A percentile compares a stretch with the other conserved stretches of the same genome.
These are phyloP conservation scores for Hemitrygon akajei DNA, from an alignment of 2,797 vertebrate genomes.

Conservation along the genomic window DNA sequence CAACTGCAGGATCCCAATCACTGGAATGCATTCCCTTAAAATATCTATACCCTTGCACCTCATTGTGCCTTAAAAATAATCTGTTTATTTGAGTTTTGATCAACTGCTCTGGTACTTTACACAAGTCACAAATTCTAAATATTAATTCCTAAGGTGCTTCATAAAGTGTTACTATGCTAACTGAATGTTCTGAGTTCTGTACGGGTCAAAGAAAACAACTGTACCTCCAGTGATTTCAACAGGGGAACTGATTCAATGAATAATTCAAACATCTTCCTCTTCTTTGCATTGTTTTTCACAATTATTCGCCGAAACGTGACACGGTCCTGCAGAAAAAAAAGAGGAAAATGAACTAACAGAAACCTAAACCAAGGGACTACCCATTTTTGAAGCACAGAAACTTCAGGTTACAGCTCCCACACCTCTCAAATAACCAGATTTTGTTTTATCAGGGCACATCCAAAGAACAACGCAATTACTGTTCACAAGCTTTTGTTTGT, in stretches of 20 bases:
- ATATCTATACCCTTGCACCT: too few relatives aligned
- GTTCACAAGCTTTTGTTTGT: not conserved
- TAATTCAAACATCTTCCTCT: constrained; percentile 79
- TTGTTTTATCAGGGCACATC: not conserved
- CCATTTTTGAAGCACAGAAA: not conserved
- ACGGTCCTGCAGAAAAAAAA: constrained; percentile 70
- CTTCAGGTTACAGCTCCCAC: not conserved
- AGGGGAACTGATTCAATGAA: constrained; percentile 88
- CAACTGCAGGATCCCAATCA: too few relatives aligned
- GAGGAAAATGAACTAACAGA: constrained; percentile 35
- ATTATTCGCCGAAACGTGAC: constrained; percentile 89
- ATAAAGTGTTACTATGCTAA: not conserved
- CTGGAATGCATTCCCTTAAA: too few relatives aligned
- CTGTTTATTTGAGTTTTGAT: not conserved
- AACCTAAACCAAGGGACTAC: not conserved
- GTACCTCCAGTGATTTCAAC: constrained; percentile 85
- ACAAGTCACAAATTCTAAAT: not conserved
- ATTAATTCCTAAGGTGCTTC: not conserved
- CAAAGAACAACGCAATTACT: not conserved
- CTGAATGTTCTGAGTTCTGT: not conserved
- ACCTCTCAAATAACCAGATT: not conserved
- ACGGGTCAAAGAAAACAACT: constrained; percentile 23
- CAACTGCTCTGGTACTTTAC: not conserved
- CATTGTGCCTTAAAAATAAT: too few relatives aligned
- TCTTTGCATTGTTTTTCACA: constrained; percentile 88